Evolutionary conservation across 2,888 invertebrate genomes (phyloP).

Genomic region (Schizaphis graminum): DNA sequence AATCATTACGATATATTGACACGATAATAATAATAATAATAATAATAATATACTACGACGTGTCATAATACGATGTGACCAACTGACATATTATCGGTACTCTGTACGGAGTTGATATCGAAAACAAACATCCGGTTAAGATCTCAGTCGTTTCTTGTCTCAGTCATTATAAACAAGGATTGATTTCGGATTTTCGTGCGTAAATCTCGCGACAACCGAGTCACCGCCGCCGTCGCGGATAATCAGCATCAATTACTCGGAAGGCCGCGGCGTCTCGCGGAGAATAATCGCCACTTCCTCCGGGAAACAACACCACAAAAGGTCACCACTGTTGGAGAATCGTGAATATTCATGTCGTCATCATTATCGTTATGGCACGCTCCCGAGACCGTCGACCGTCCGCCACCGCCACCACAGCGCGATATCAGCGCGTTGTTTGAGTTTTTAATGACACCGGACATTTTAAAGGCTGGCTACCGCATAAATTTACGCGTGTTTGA

Average conservation of each 20-base stretch:
- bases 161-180: not conserved
- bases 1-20: not conserved
- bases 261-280: not conserved
- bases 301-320: not conserved
- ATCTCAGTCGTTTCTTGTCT: not conserved
- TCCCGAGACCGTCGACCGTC: not conserved
- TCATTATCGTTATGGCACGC: slow-evolving; percentile 38
- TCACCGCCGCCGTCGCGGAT: no score
- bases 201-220: not conserved
- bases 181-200: not conserved
- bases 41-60: not conserved
- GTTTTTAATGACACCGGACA: slow-evolving; percentile 53
- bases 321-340: not conserved
- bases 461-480: slow-evolving; percentile 20
- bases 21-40: not conserved
- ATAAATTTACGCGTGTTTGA: slow-evolving; percentile 12
- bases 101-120: not conserved
- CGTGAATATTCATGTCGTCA: slow-evolving; percentile 51
- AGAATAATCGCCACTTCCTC: not conserved
- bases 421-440: slow-evolving; percentile 8
- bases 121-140: not conserved
- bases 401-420: not conserved
- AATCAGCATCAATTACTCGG: not conserved
- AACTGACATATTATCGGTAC: no score
- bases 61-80: not conserved